Conservation (phyloP, 1,140 invertebrate species). For the Dolichoris vasculosae region DNA sequence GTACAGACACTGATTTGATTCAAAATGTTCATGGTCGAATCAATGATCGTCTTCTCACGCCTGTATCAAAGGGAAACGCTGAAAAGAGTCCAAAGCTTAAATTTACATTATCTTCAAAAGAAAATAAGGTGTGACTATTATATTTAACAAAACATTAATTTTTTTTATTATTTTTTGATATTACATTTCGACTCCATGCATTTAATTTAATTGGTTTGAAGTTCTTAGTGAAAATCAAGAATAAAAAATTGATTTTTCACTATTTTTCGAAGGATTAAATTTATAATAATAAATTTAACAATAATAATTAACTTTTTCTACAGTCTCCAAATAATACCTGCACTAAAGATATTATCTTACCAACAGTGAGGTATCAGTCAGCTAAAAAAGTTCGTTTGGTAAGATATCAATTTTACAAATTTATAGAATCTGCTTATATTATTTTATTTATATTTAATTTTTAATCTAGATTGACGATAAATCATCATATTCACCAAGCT, state of each 20-base stretch:
- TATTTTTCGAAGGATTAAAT: too few species aligned
- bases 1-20: conserved; percentile 51
- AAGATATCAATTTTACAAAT: conserved; percentile 13
- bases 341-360: conserved; percentile 34
- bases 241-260: too few species aligned
- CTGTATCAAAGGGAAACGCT: not conserved
- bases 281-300: too few species aligned
- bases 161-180: not conserved
- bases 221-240: too few species aligned
- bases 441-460: conserved; percentile 2
- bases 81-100: conserved; percentile 31
- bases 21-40: conserved; percentile 54
- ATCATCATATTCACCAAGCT: not conserved
- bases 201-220: too few species aligned
- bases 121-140: conserved; percentile 42
- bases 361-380: conserved; percentile 39
- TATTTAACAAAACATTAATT: too few species aligned
- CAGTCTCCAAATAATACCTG: conserved; percentile 21
- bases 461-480: conserved; percentile 39
- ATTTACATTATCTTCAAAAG: conserved; percentile 36
- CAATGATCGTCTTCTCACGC: conserved; percentile 40
- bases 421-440: not conserved
- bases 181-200: too few species aligned
- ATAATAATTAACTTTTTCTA: not conserved
- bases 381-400: conserved; percentile 41